Evolutionary conservation across 2,888 invertebrate genomes (phyloP).

Genomic region (Scaeva pyrastri): DNA sequence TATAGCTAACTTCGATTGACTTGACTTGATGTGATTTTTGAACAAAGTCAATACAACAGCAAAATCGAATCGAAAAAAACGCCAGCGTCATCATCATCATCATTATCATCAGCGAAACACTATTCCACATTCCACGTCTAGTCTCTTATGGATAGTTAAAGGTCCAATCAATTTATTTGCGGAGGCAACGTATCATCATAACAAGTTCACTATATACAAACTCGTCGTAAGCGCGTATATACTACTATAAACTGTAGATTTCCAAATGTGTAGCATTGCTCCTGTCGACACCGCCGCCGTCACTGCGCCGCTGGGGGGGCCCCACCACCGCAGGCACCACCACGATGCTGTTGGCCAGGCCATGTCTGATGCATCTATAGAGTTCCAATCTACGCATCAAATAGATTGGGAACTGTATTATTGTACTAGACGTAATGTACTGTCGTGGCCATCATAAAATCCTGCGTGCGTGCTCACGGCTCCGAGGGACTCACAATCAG

Average conservation of each 20-base stretch:
- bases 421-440: conserved; percentile 55
- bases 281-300: background rate
- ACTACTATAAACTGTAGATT: conserved; percentile 66
- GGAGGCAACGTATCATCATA: conserved; percentile 68
- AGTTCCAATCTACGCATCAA: conserved; percentile 23
- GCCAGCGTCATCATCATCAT: background rate
- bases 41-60: background rate
- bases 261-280: conserved; percentile 63
- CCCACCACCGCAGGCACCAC: background rate
- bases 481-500: conserved; percentile 75
- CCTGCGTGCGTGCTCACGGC: conserved; percentile 55
- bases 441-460: conserved; percentile 60
- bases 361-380: background rate
- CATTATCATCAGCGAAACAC: conserved; percentile 63
- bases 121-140: conserved; percentile 69
- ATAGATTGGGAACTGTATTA: conserved; percentile 46
- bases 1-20: background rate
- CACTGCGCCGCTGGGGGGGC: background rate
- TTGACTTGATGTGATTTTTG: conserved; percentile 14
- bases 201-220: conserved; percentile 59
- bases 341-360: background rate
- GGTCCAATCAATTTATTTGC: conserved; percentile 73
- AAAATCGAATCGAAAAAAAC: conserved; percentile 2
- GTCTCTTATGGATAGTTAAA: conserved; percentile 67
- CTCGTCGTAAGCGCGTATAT: conserved; percentile 18